A percentile compares a stretch with the other conserved stretches of the same genome.
phyloP scores from a whole-genome alignment of 1,140 invertebrate species.

The Lasioglossum baleicum region DNA sequence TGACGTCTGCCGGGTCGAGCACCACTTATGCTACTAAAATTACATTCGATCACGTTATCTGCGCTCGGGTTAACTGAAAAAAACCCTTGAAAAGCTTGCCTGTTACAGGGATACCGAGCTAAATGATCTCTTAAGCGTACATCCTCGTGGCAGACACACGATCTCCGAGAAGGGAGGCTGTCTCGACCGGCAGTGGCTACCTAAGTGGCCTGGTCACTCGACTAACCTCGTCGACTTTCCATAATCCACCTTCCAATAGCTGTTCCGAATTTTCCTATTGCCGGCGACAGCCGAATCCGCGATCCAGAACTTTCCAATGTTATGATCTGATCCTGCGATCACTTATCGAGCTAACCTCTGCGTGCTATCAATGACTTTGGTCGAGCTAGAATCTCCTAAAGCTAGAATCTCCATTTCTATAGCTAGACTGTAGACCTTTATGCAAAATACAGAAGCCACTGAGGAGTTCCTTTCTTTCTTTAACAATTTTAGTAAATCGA shows the following conservation, averaged over 20 bases:
- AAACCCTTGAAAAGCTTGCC: conserved; percentile 72
- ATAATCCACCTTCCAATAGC: neutral
- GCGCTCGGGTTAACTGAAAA: conserved; percentile 74
- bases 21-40: conserved; percentile 80
- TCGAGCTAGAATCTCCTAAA: too few species aligned
- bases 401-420: too few species aligned
- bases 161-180: conserved; percentile 34
- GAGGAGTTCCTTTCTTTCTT: too few species aligned
- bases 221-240: neutral
- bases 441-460: too few species aligned
- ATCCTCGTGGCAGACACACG: conserved; percentile 59
- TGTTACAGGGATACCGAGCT: conserved; percentile 63
- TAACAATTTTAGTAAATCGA: too few species aligned
- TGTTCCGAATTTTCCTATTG: too few species aligned
- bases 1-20: conserved; percentile 79
- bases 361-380: too few species aligned
- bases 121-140: conserved; percentile 68
- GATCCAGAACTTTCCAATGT: too few species aligned
- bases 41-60: conserved; percentile 79
- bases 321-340: too few species aligned
- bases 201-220: neutral
- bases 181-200: neutral
- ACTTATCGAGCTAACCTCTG: too few species aligned
- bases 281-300: too few species aligned
- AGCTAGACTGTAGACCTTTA: too few species aligned